A percentile compares a stretch with the other conserved stretches of the same genome.
These are phyloP conservation scores for Selenia dentaria DNA, from an alignment of 2,888 invertebrate species.

Conservation along the genomic window DNA sequence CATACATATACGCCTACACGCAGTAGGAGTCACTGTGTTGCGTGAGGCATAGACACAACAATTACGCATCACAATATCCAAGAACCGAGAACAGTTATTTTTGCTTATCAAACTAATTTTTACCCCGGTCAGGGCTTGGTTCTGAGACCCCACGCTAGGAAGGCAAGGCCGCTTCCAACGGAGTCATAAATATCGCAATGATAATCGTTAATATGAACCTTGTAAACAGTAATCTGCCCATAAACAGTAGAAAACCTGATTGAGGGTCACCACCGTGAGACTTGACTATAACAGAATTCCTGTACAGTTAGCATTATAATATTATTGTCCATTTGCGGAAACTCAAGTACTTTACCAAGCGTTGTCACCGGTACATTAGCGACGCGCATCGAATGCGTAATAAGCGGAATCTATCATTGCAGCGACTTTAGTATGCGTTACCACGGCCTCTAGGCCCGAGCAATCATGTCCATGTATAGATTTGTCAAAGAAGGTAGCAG, in stretches of 20 bases:
- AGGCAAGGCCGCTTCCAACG: no score
- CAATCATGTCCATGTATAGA: conserved; percentile 91
- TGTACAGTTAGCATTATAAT: conserved; percentile 12
- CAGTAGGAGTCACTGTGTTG: no score
- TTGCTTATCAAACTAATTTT: no score
- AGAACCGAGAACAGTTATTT: no score
- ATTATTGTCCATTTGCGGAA: conserved; percentile 25
- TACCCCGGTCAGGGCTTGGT: no score
- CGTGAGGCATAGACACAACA: no score
- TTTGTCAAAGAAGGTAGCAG: conserved; percentile 89
- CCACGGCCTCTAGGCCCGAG: conserved; percentile 59
- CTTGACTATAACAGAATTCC: conserved; percentile 5
- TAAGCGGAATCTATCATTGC: conserved; percentile 49
- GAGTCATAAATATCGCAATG: no score
- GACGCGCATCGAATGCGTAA: conserved; percentile 74
- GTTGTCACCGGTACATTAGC: conserved; percentile 38
- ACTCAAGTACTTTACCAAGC: conserved; percentile 13
- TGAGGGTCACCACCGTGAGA: conserved; percentile 12
- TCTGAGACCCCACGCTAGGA: no score
- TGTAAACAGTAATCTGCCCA: conserved; percentile 7
- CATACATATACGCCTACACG: no score
- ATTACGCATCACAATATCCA: no score
- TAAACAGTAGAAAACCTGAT: conserved; percentile 14
- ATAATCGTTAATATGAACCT: conserved; percentile 1
- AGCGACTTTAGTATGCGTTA: conserved; percentile 68